These are phyloP conservation scores for Julus scanicus DNA, from an alignment of 2,888 invertebrate genomes.

Conservation along the genomic window DNA sequence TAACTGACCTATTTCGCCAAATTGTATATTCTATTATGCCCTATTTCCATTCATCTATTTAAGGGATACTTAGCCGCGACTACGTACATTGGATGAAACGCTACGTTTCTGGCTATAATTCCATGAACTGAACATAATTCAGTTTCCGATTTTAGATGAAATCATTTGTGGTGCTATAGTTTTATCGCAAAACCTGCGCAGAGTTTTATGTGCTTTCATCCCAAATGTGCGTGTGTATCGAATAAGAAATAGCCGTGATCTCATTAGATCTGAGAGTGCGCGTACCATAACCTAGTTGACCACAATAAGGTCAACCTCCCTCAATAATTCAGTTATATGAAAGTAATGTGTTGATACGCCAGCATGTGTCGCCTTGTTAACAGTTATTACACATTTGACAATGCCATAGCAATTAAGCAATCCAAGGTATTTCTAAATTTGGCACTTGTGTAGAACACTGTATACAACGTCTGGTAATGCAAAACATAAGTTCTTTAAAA, in stretches of 20 bases:
- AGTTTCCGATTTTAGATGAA: background rate
- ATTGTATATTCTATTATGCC: background rate
- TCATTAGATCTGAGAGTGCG: background rate
- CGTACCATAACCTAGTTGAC: background rate
- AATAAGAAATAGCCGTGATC: constrained; percentile 15
- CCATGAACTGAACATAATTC: background rate
- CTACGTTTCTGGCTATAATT: background rate
- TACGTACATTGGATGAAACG: background rate
- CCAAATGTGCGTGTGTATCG: too few species aligned
- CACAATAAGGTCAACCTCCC: background rate
- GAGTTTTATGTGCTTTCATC: background rate
- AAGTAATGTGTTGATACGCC: background rate
- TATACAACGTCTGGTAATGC: too few species aligned
- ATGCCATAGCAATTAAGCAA: background rate
- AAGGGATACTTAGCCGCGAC: background rate
- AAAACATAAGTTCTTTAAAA: too few species aligned
- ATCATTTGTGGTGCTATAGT: background rate
- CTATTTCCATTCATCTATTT: background rate
- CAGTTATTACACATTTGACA: background rate
- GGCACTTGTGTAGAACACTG: too few species aligned
- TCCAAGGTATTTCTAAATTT: too few species aligned
- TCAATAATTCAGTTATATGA: background rate
- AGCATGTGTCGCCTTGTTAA: background rate
- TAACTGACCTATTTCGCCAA: background rate
- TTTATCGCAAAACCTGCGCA: background rate